Conservation (phyloP, 2,113 vertebrate species). For the Rhinoptilus africanus region DNA sequence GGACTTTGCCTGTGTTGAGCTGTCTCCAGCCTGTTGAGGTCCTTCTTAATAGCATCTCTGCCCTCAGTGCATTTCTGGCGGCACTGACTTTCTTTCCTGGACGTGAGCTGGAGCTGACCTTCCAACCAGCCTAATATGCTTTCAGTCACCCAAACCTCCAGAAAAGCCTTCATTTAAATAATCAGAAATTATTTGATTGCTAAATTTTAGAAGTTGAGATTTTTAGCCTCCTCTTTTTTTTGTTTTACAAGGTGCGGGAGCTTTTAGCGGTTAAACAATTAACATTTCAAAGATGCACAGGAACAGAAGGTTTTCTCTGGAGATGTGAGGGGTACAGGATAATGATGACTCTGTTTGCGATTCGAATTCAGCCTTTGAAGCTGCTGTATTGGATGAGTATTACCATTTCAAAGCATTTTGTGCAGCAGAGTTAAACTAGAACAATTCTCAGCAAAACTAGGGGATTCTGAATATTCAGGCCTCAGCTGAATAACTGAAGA, state of each 20-base stretch:
- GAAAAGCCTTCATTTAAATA: neutral
- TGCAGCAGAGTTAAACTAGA: slow-evolving; percentile 47
- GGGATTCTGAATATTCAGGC: slow-evolving; percentile 16
- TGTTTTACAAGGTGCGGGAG: neutral
- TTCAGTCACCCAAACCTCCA: neutral
- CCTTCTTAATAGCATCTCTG: neutral
- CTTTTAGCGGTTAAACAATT: slow-evolving; percentile 51
- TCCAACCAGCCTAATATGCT: neutral
- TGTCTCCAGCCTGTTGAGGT: neutral
- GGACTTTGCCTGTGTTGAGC: neutral
- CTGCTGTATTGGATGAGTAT: neutral
- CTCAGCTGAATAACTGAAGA: slow-evolving; percentile 19
- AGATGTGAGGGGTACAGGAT: slow-evolving; percentile 14
- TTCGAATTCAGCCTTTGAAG: slow-evolving; percentile 63
- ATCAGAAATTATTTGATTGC: neutral
- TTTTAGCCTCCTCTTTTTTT: neutral
- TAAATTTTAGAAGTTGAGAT: neutral
- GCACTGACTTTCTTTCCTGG: neutral
- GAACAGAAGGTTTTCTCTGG: slow-evolving; percentile 44
- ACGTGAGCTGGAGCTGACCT: neutral
- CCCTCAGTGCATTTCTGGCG: neutral
- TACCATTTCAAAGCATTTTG: slow-evolving; percentile 60
- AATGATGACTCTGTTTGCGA: slow-evolving; percentile 41
- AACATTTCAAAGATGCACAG: slow-evolving; percentile 64
- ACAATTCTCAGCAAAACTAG: slow-evolving; percentile 43